phyloP scores from a whole-genome alignment of 2,888 invertebrate genomes.

The Lycophotia porphyrea region DNA sequence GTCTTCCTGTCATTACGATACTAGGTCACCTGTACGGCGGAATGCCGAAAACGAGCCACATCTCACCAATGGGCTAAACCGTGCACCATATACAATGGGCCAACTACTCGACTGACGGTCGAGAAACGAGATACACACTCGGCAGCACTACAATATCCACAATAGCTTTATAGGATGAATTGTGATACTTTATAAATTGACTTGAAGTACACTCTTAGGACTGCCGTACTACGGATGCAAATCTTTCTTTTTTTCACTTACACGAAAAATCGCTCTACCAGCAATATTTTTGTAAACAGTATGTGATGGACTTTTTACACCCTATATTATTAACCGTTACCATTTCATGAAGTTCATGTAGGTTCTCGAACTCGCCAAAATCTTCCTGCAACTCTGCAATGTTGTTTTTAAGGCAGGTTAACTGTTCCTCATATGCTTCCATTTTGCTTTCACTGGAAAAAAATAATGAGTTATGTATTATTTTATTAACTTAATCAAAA shows the following conservation, averaged over 20 bases:
- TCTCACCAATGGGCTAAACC: too few relatives aligned
- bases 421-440: constrained; percentile 79
- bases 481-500: not conserved
- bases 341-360: constrained; percentile 79
- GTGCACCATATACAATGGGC: too few relatives aligned
- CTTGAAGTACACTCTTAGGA: not conserved
- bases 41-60: too few relatives aligned
- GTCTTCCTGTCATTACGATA: not conserved
- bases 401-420: constrained; percentile 77
- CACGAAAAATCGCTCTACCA: not conserved
- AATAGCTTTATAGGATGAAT: too few relatives aligned
- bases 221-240: not conserved
- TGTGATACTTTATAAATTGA: not conserved
- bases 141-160: too few relatives aligned
- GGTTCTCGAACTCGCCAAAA: constrained; percentile 80
- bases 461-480: not conserved
- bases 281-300: not conserved
- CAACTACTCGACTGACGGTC: too few relatives aligned
- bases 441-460: constrained; percentile 81
- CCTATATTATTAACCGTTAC: constrained; percentile 63
- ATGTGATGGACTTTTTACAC: not conserved
- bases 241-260: not conserved
- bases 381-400: constrained; percentile 79
- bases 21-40: too few relatives aligned
- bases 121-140: too few relatives aligned